Conservation (phyloP, 2,888 invertebrate genomes). For the Tineola bisselliella region DNA sequence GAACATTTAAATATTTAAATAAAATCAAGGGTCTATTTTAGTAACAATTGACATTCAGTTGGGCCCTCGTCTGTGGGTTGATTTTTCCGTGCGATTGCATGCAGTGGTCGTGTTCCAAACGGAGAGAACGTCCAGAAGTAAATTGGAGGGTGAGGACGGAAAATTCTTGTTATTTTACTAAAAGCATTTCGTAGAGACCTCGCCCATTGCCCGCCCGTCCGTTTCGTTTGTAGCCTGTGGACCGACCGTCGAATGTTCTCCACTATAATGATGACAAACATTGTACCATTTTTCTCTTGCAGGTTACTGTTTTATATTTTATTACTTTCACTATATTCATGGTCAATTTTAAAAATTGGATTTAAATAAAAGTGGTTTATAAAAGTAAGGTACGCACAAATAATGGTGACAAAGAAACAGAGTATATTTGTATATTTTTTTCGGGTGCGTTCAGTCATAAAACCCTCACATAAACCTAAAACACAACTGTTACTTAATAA, state of each 20-base stretch:
- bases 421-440: not conserved
- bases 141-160: conserved; percentile 15
- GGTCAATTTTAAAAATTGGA: too few relatives aligned
- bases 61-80: not conserved
- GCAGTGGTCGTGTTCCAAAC: not conserved
- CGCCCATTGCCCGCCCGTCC: conserved; percentile 12
- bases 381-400: not conserved
- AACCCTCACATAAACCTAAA: conserved; percentile 7
- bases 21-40: not conserved
- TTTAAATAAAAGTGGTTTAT: too few relatives aligned
- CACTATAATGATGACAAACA: not conserved
- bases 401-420: not conserved
- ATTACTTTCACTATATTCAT: too few relatives aligned
- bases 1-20: too few relatives aligned
- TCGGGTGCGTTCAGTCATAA: not conserved
- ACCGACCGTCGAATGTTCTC: not conserved
- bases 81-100: conserved; percentile 15
- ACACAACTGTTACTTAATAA: conserved; percentile 4
- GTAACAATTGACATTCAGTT: not conserved
- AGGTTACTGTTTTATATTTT: too few relatives aligned
- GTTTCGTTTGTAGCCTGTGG: not conserved
- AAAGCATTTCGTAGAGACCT: conserved; percentile 31
- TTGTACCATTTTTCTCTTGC: not conserved
- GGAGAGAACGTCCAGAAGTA: not conserved
- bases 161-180: conserved; percentile 36